phyloP scores from a whole-genome alignment of 2,113 vertebrate genomes.

The Colius striatus region DNA sequence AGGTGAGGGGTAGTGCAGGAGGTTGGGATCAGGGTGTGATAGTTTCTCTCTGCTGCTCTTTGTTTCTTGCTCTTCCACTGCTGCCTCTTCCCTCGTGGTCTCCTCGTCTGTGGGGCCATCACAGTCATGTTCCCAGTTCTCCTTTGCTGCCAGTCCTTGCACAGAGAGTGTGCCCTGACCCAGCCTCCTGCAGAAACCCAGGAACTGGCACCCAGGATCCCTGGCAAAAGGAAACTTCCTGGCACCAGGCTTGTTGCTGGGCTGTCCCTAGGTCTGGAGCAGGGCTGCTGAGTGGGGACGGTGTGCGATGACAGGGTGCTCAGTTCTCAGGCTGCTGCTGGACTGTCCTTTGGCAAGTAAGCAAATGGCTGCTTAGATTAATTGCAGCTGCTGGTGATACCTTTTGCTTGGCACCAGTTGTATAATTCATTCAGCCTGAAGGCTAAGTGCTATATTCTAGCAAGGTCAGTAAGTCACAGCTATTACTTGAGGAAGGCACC shows the following conservation, averaged over 20 bases:
- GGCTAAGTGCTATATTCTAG: neutral
- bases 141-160: fast-evolving
- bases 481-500: neutral
- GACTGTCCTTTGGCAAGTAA: neutral
- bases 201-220: neutral
- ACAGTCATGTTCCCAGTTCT: fast-evolving
- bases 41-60: neutral
- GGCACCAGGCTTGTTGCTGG: neutral
- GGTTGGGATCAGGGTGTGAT: neutral
- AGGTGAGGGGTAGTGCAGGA: neutral
- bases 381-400: neutral
- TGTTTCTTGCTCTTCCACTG: neutral
- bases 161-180: no score
- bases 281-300: fast-evolving
- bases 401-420: neutral
- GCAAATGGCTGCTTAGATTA: neutral
- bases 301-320: fast-evolving
- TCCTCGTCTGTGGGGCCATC: neutral
- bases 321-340: fast-evolving
- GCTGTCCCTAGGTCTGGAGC: neutral
- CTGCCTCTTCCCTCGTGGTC: fast-evolving
- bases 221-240: neutral
- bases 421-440: neutral
- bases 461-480: neutral
- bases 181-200: neutral